Conservation (phyloP, 2,888 invertebrate genomes). For the Hydraecia micacea region DNA sequence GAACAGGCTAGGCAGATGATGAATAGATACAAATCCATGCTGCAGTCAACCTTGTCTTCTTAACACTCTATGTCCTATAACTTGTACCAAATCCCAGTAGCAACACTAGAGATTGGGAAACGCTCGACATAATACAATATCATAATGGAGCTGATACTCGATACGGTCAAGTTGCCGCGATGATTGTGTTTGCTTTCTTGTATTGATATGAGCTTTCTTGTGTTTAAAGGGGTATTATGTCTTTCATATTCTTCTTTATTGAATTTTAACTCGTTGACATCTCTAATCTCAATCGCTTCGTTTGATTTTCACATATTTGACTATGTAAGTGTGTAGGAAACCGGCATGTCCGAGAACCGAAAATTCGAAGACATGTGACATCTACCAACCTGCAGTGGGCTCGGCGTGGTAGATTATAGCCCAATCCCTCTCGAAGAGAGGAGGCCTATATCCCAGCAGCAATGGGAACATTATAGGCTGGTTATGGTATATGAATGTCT, state of each 20-base stretch:
- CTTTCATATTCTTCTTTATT: neutral
- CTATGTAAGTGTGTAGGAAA: neutral
- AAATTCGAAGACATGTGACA: neutral
- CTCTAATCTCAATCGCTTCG: neutral
- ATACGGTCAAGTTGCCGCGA: slow-evolving; percentile 53
- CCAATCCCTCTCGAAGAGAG: neutral
- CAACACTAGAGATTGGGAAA: slow-evolving; percentile 60
- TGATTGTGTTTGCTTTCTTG: slow-evolving; percentile 51
- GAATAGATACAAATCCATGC: neutral
- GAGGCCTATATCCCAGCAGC: neutral
- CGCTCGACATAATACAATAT: slow-evolving; percentile 62
- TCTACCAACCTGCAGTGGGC: neutral
- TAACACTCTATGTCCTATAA: slow-evolving; percentile 16
- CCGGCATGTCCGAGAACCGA: neutral
- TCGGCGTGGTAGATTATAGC: neutral
- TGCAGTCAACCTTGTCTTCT: neutral
- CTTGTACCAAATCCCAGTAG: slow-evolving; percentile 44
- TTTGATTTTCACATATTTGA: neutral
- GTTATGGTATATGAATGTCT: neutral
- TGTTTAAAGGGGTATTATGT: neutral
- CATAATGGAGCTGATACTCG: slow-evolving; percentile 61
- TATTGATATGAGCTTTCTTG: slow-evolving; percentile 45
- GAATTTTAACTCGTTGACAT: neutral
- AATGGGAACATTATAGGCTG: neutral
- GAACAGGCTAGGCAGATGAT: neutral